Evolutionary conservation across 2,888 invertebrate species (phyloP).

Genomic region (Malachius bipustulatus): DNA sequence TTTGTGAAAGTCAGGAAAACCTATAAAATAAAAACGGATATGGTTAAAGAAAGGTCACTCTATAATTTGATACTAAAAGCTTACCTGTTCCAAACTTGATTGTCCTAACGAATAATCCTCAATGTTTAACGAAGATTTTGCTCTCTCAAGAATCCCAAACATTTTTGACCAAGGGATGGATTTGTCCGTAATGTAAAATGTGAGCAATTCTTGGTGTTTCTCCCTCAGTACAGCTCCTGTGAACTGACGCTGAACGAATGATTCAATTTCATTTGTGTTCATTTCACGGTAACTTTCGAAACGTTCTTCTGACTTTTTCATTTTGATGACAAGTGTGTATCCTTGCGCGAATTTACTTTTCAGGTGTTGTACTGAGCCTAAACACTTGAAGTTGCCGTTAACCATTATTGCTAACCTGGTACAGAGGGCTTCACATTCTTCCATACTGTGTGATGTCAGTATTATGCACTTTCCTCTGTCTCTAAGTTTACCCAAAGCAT

Average conservation of each 20-base stretch:
- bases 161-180: conserved; percentile 58
- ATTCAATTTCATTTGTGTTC: conserved; percentile 19
- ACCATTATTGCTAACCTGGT: conserved; percentile 75
- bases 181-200: conserved; percentile 53
- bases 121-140: conserved; percentile 37
- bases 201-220: conserved; percentile 58
- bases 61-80: background rate
- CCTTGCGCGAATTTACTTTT: conserved; percentile 67
- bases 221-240: conserved; percentile 41
- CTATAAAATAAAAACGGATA: conserved; percentile 20
- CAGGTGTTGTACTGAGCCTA: conserved; percentile 70
- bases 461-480: conserved; percentile 63
- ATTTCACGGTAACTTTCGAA: conserved; percentile 17
- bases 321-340: conserved; percentile 35
- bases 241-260: conserved; percentile 28
- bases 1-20: conserved; percentile 61
- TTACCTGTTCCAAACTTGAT: conserved; percentile 64
- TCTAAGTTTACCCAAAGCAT: conserved; percentile 54
- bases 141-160: conserved; percentile 62
- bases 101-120: conserved; percentile 77
- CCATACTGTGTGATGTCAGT: conserved; percentile 79
- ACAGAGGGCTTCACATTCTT: conserved; percentile 77
- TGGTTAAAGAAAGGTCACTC: background rate
- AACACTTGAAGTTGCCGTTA: conserved; percentile 67
- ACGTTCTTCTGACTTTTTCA: conserved; percentile 27